Conservation (phyloP, 2,113 vertebrate genomes). For the Pterocles gutturalis region DNA sequence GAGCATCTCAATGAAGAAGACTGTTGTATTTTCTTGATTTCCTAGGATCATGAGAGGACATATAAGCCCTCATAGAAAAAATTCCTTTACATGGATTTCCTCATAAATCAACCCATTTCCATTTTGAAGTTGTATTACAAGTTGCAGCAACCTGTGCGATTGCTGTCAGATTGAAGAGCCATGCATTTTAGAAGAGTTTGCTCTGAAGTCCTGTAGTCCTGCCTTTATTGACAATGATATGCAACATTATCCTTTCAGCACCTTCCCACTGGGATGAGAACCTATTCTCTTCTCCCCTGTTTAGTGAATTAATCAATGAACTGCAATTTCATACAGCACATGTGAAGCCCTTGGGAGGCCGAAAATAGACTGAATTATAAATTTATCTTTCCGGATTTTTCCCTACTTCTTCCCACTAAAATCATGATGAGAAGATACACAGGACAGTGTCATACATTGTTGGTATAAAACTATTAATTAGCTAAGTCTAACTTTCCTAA, state of each 20-base stretch:
- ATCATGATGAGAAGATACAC: neutral
- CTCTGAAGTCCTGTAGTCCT: neutral
- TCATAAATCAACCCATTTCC: neutral
- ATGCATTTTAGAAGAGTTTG: neutral
- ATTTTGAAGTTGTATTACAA: neutral
- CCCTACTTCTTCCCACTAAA: neutral
- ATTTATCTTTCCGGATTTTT: neutral
- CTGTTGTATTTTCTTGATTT: neutral
- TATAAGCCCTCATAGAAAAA: neutral
- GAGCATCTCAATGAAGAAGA: neutral
- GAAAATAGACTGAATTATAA: neutral
- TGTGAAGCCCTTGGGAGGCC: neutral
- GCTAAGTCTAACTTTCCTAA: neutral
- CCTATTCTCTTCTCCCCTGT: neutral
- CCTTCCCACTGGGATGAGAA: neutral
- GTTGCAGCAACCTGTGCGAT: neutral
- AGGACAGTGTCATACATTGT: neutral
- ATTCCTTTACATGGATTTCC: neutral
- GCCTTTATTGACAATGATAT: neutral
- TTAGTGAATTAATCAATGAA: neutral
- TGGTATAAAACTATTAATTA: slow-evolving; percentile 9
- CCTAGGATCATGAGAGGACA: neutral
- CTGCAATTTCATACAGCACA: neutral
- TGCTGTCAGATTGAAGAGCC: neutral
- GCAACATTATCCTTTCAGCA: neutral